Conservation (phyloP, 2,113 vertebrate species). For the Cinclus cinclus region DNA sequence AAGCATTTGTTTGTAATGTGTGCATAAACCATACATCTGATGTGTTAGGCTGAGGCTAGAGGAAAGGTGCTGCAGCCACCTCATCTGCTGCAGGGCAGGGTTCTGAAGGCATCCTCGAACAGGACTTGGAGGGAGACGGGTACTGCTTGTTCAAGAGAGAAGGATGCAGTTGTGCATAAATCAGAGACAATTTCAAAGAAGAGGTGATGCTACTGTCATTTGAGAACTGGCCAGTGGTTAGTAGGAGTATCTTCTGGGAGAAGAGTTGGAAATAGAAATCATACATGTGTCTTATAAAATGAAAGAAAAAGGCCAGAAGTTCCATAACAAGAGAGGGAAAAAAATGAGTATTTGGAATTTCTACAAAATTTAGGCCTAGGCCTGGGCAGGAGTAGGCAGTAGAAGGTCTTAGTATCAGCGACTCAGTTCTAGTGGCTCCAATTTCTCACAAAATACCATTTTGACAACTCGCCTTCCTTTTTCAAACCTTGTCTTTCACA, state of each 20-base stretch:
- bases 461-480: background rate
- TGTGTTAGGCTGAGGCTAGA: background rate
- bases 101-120: background rate
- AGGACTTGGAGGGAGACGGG: fast-evolving
- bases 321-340: background rate
- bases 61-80: background rate
- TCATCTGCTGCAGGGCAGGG: background rate
- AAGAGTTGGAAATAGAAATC: background rate
- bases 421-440: background rate
- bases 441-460: background rate
- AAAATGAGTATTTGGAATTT: background rate
- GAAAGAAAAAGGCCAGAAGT: background rate
- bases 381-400: background rate
- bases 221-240: background rate
- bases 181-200: background rate
- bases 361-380: background rate
- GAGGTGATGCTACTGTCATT: background rate
- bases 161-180: background rate
- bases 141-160: fast-evolving
- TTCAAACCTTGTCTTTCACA: background rate
- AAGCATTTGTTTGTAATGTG: background rate
- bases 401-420: background rate
- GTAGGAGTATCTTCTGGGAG: background rate
- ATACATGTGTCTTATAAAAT: background rate
- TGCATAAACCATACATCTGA: background rate